Evolutionary conservation across 2,888 invertebrate genomes (phyloP).

Genomic region (Andrena minutula): DNA sequence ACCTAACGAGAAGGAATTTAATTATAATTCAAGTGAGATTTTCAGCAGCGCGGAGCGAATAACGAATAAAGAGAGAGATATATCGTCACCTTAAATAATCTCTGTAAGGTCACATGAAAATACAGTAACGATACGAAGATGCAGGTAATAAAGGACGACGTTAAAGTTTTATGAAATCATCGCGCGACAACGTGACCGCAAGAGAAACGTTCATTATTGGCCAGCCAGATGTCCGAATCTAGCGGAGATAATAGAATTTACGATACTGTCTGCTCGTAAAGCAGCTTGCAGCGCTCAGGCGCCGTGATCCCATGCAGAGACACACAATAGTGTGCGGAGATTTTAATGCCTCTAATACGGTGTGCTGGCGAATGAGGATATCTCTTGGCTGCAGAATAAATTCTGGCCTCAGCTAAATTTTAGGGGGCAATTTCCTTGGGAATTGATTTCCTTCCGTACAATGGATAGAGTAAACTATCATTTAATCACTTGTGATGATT

Average conservation of each 20-base stretch:
- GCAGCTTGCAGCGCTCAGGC: neutral
- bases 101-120: constrained; percentile 6
- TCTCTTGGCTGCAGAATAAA: neutral
- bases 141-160: neutral
- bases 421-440: neutral
- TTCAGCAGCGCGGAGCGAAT: too few species aligned
- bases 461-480: too few species aligned
- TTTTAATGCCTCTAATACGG: constrained; percentile 4
- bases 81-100: neutral
- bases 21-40: too few species aligned
- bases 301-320: neutral
- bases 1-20: too few species aligned
- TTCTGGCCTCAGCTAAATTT: neutral
- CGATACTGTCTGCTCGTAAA: constrained; percentile 16
- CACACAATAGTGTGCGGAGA: neutral
- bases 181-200: neutral
- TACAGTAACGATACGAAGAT: neutral
- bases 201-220: constrained; percentile 3
- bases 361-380: neutral
- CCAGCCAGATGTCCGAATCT: neutral
- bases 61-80: too few species aligned
- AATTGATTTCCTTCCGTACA: neutral
- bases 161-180: constrained; percentile 40
- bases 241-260: constrained; percentile 21
- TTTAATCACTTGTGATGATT: too few species aligned